Conservation (phyloP, 2,797 vertebrate species). For the Mormyrus hasselquistii region DNA sequence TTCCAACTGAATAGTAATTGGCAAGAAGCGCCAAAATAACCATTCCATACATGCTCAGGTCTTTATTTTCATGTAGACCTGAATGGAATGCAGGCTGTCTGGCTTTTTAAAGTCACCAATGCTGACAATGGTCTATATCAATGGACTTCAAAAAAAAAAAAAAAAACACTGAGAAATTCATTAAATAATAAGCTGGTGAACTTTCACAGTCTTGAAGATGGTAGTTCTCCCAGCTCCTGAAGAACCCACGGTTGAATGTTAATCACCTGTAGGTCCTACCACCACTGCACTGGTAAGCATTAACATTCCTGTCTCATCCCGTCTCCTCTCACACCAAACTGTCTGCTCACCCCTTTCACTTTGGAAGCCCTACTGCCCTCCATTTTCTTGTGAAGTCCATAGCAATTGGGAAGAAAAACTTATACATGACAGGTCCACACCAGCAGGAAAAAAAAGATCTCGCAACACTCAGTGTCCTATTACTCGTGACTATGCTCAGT, state of each 20-base stretch:
- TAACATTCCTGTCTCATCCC: slow-evolving; percentile 20
- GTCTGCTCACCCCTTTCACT: slow-evolving; percentile 19
- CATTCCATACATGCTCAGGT: neutral
- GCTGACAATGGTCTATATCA: neutral
- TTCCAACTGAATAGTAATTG: neutral
- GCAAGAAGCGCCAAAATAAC: neutral
- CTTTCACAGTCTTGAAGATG: slow-evolving; percentile 29
- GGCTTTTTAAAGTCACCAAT: slow-evolving; percentile 1
- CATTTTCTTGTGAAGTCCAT: slow-evolving; percentile 22
- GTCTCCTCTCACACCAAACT: slow-evolving; percentile 18
- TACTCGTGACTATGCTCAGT: neutral
- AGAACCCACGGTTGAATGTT: neutral
- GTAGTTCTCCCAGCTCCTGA: neutral
- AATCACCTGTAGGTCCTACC: slow-evolving; percentile 17
- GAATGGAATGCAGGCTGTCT: neutral
- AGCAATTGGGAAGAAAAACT: neutral
- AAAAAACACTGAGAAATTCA: neutral
- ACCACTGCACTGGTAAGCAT: slow-evolving; percentile 8
- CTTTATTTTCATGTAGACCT: neutral
- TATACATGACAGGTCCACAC: slow-evolving; percentile 10
- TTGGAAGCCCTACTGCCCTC: slow-evolving; percentile 24
- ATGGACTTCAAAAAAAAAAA: neutral
- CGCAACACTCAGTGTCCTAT: slow-evolving; percentile 10
- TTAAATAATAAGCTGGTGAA: slow-evolving; percentile 20
- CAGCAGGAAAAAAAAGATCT: neutral